A percentile compares a stretch with the other conserved stretches of the same genome.
Conservation (phyloP, 2,113 vertebrate species). For the Porphyrio hochstetteri region DNA sequence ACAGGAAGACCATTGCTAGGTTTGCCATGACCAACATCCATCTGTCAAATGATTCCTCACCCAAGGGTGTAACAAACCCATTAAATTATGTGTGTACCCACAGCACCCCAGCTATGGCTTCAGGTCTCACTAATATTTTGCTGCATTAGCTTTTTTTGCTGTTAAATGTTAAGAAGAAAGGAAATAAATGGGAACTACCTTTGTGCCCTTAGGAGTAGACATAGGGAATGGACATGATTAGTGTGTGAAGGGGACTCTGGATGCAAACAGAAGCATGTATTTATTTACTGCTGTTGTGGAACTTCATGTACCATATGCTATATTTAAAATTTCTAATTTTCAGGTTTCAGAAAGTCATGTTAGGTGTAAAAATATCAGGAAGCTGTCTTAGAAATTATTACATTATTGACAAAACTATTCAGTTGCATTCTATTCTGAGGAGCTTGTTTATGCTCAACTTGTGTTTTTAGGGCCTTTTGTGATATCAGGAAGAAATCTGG, state of each 20-base stretch:
- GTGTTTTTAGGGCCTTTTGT: neutral
- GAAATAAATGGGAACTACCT: neutral
- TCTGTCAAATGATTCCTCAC: neutral
- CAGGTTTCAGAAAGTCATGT: neutral
- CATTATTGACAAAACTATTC: neutral
- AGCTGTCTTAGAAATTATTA: neutral
- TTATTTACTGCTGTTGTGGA: neutral
- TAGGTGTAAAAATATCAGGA: neutral
- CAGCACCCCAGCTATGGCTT: neutral
- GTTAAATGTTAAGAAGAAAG: neutral
- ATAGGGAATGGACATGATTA: neutral
- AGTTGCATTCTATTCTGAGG: neutral
- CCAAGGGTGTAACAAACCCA: neutral
- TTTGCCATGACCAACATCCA: neutral
- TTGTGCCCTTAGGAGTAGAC: neutral
- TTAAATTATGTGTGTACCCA: neutral
- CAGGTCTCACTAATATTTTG: neutral
- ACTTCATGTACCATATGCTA: neutral
- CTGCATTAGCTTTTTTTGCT: neutral
- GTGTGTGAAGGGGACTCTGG: neutral
- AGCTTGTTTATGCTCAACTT: neutral
- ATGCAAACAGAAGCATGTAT: neutral
- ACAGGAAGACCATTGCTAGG: neutral
- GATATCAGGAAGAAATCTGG: neutral
- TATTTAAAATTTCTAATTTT: neutral